Evolutionary conservation across 2,797 vertebrate genomes (phyloP).

Genomic region (Galago senegalensis): DNA sequence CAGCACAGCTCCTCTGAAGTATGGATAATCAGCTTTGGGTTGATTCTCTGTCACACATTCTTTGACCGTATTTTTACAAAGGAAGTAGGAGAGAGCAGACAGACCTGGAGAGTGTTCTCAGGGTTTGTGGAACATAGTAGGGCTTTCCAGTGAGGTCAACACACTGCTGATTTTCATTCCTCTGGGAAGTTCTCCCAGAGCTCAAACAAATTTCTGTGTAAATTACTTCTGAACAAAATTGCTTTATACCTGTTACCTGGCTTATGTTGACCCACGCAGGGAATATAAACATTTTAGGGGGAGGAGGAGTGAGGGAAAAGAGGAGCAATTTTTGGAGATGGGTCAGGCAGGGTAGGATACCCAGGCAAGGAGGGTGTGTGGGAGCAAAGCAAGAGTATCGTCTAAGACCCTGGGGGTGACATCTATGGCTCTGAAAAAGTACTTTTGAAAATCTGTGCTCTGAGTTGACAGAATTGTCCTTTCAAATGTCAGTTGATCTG

Average conservation of each 20-base stretch:
- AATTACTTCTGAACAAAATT: conserved; percentile 39
- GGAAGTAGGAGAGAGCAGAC: background rate
- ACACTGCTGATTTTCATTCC: background rate
- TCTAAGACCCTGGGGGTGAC: background rate
- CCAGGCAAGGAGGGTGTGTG: background rate
- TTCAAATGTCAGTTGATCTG: background rate
- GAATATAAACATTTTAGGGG: background rate
- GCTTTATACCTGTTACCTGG: background rate
- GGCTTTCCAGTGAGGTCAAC: background rate
- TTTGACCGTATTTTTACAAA: background rate
- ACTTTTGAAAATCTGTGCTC: background rate
- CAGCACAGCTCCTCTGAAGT: background rate
- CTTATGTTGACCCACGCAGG: background rate
- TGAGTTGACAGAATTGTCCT: background rate
- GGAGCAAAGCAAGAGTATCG: background rate
- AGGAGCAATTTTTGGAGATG: background rate
- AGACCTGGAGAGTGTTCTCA: background rate
- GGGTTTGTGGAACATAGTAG: background rate
- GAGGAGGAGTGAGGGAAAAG: background rate
- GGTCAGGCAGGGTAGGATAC: accelerated
- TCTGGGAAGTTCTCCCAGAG: background rate
- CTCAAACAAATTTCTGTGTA: background rate
- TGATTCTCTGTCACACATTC: background rate
- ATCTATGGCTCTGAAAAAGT: background rate
- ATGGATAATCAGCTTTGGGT: background rate